Evolutionary conservation across 2,113 vertebrate species (phyloP), one percentile per base, ranked within the genome.

Genomic region (Mungos mungo): DNA sequence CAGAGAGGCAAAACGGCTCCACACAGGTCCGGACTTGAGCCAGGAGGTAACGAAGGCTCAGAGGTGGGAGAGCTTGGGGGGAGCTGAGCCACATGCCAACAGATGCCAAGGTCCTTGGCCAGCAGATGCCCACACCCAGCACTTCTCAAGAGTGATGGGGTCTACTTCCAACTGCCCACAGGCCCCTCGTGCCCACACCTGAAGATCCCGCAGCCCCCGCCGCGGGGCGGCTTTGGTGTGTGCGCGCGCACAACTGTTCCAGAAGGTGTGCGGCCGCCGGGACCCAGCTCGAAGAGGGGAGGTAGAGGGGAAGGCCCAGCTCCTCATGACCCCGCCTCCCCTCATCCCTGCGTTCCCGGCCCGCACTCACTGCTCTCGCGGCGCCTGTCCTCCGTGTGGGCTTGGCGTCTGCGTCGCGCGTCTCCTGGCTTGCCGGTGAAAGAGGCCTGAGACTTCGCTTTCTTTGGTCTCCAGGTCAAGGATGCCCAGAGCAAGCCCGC

Each of bases 191-290:
- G 8, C 6, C 21, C 57, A 31, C 2, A 16, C 7, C 11, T 8
- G 9, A 2, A 3, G 74, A 19, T 29, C 12, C 13, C 38, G 23
- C 29, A 21, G 35, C n/a, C 41, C 12, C 7, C 10, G 85, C 10
- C 16, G 0, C n/a, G 35, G 6, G 35, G 38, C 41, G 35, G 11
- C 41, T 57, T 45, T 41, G 35, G 25, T 7, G 23, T 47, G 11
- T 0, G 33, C 1, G 8, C 1, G 0, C 14, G 1, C 0, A 10
- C 14, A 41, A 21, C 6, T 35, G 11, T 5, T 31, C 69, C 7
- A 9, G 35, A 27, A 2, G 69, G 65, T 0, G 6, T 0, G 41
- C 41, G n/a, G 45, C 2, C 8, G 2, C 29, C 5, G 38, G 25
- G n/a, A 16, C 79, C 68, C 54, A 10, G 31, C 69, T 27, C 19